Percentiles rank a stretch among this genome's conserved stretches.
Conservation (phyloP, 2,113 vertebrate species). For the Ariopsis seemanni region DNA sequence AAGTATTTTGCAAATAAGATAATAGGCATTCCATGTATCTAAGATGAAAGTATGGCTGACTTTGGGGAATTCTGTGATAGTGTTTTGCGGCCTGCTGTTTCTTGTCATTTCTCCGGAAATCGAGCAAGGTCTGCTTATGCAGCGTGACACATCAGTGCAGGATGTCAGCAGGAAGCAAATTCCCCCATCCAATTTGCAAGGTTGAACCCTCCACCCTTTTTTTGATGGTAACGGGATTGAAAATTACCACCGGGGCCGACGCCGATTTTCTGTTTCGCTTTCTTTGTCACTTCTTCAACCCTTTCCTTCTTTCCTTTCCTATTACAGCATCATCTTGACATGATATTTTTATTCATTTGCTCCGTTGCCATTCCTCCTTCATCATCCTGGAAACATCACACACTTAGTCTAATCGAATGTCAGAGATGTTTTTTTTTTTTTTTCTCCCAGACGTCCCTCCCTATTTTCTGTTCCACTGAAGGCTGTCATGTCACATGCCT, state of each 20-base stretch:
- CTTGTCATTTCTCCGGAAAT: conserved; percentile 68
- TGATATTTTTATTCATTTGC: conserved; percentile 15
- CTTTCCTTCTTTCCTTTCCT: neutral
- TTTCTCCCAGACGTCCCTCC: neutral
- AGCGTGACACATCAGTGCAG: conserved; percentile 68
- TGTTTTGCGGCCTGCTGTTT: conserved; percentile 65
- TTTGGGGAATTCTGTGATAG: neutral
- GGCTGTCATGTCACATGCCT: neutral
- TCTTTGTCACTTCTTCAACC: conserved; percentile 1
- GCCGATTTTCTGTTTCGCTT: conserved; percentile 60
- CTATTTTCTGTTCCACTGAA: neutral
- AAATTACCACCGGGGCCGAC: conserved; percentile 65
- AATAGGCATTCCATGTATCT: neutral
- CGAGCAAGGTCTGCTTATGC: conserved; percentile 64
- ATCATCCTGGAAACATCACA: neutral
- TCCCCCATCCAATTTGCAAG: conserved; percentile 74
- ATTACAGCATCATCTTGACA: neutral
- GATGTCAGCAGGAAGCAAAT: conserved; percentile 70
- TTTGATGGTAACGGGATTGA: conserved; percentile 59
- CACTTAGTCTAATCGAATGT: conserved; percentile 11
- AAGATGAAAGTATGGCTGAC: neutral
- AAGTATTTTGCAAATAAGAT: neutral
- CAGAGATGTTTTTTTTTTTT: neutral
- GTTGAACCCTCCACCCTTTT: conserved; percentile 67
- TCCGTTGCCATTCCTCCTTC: neutral